These are phyloP conservation scores for Selenia dentaria DNA, from an alignment of 2,888 invertebrate species.

Conservation along the genomic window DNA sequence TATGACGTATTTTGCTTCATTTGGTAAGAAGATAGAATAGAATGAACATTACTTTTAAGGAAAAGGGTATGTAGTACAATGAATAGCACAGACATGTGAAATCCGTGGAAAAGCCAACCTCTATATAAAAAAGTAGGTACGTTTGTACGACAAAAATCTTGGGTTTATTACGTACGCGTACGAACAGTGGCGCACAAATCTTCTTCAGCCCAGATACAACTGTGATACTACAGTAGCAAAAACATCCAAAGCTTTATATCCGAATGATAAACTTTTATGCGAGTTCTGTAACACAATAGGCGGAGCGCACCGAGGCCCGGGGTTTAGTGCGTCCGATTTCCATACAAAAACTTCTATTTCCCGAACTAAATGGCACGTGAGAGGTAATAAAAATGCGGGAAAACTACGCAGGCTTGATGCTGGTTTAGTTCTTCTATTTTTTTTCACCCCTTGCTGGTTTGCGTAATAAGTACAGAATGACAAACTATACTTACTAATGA, in stretches of 20 bases:
- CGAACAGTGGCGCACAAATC: slow-evolving; percentile 13
- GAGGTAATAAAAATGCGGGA: slow-evolving; percentile 79
- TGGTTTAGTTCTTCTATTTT: slow-evolving; percentile 52
- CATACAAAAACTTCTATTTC: slow-evolving; percentile 84
- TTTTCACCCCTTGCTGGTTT: slow-evolving; percentile 49
- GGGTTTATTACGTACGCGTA: slow-evolving; percentile 7
- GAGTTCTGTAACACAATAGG: slow-evolving; percentile 76
- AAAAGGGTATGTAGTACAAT: too few species aligned
- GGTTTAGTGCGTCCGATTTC: slow-evolving; percentile 81
- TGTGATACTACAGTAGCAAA: slow-evolving; percentile 38
- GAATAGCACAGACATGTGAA: too few species aligned
- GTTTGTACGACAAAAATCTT: slow-evolving; percentile 5
- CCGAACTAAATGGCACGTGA: slow-evolving; percentile 82
- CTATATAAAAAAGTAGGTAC: too few species aligned
- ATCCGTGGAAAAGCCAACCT: too few species aligned
- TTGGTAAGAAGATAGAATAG: too few species aligned
- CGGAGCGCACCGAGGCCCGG: slow-evolving; percentile 62
- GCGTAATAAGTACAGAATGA: slow-evolving; percentile 34
- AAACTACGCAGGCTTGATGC: slow-evolving; percentile 64
- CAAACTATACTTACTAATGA: too few species aligned
- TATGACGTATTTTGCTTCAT: too few species aligned
- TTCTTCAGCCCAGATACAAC: slow-evolving; percentile 5
- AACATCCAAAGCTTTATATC: slow-evolving; percentile 57
- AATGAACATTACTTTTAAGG: too few species aligned
- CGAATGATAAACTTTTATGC: slow-evolving; percentile 80